Evolutionary conservation across 2,797 vertebrate species (phyloP).

Genomic region (Intellagama lesueurii): DNA sequence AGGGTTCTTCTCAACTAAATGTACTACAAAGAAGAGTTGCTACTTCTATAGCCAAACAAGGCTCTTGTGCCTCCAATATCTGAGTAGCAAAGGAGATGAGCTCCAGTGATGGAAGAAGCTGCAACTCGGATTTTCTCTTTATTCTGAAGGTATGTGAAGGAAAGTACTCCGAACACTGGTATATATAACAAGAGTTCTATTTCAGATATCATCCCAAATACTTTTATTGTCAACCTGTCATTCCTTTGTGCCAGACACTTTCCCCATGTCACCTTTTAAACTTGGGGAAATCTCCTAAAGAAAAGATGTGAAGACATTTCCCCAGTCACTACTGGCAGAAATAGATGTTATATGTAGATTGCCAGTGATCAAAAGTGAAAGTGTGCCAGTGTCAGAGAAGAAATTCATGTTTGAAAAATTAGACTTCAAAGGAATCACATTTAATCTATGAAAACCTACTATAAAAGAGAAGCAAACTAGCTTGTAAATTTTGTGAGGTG

Average conservation of each 20-base stretch:
- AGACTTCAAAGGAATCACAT: too few species aligned
- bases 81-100: neutral
- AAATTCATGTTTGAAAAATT: too few species aligned
- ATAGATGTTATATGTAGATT: too few species aligned
- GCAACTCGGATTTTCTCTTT: neutral
- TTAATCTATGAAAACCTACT: too few species aligned
- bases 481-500: too few species aligned
- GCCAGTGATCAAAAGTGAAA: too few species aligned
- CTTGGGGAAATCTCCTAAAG: neutral
- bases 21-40: neutral
- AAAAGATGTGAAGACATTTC: neutral
- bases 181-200: too few species aligned
- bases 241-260: constrained; percentile 14
- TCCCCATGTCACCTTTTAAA: neutral
- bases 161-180: neutral
- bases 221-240: neutral
- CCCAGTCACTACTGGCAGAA: neutral
- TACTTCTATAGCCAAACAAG: neutral
- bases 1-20: neutral
- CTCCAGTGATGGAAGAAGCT: neutral
- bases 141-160: neutral
- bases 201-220: constrained; percentile 6
- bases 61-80: neutral
- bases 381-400: too few species aligned
- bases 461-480: too few species aligned